These are phyloP conservation scores for Urophycis tenuis DNA, from an alignment of 2,797 vertebrate species.

Conservation along the genomic window DNA sequence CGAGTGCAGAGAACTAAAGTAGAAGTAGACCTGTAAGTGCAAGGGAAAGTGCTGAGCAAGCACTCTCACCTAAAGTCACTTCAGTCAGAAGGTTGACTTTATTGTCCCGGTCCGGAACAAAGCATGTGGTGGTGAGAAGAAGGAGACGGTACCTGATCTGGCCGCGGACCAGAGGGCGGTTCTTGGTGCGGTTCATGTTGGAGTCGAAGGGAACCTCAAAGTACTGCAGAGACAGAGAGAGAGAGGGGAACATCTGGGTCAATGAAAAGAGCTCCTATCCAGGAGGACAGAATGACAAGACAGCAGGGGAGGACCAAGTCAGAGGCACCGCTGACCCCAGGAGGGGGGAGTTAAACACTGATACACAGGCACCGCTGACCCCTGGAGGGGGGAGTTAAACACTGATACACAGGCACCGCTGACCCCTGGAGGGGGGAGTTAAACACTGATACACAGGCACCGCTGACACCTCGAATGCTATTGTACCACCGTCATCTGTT, in stretches of 20 bases:
- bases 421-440: neutral
- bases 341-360: no score
- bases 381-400: no score
- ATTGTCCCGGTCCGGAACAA: no score
- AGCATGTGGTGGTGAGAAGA: neutral
- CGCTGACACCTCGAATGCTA: neutral
- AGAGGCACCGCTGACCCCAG: no score
- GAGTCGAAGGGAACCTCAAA: conserved; percentile 98
- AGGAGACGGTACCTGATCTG: conserved; percentile 84
- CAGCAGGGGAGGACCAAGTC: neutral
- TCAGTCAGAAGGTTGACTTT: neutral
- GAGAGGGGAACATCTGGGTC: conserved; percentile 31
- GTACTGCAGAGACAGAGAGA: conserved; percentile 77
- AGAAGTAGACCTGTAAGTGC: neutral
- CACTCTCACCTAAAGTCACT: neutral
- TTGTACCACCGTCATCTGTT: neutral
- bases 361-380: no score
- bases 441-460: neutral
- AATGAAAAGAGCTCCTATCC: conserved; percentile 14
- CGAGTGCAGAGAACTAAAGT: no score
- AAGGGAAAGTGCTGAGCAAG: no score
- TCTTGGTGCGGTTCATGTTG: conserved; percentile 99
- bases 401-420: neutral
- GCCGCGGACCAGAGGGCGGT: conserved; percentile 91
- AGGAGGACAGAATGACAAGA: conserved; percentile 7